Evolutionary conservation across 2,888 invertebrate species (phyloP).

Genomic region (Apamea epomidion): DNA sequence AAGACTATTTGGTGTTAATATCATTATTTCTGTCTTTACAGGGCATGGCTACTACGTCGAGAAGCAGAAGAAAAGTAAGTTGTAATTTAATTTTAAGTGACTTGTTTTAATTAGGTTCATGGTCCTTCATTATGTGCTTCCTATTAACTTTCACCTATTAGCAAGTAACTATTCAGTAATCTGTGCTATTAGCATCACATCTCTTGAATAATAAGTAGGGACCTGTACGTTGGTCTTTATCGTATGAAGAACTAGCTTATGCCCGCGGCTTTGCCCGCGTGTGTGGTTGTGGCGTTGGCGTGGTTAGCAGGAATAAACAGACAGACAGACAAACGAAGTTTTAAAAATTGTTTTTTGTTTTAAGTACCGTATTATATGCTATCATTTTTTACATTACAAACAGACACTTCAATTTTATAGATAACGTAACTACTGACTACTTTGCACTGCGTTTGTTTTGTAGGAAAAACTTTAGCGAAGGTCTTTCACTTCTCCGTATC

Average conservation of each 20-base stretch:
- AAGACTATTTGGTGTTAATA: conserved; percentile 29
- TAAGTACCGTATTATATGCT: no score
- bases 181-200: not conserved
- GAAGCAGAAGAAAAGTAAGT: conserved; percentile 78
- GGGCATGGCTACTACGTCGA: conserved; percentile 83
- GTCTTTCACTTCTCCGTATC: conserved; percentile 29
- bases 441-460: conserved; percentile 29
- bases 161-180: no score
- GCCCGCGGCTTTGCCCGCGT: no score
- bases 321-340: not conserved
- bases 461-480: conserved; percentile 40
- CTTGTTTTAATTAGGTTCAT: not conserved
- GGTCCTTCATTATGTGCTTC: not conserved
- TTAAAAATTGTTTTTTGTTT: no score
- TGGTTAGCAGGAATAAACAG: not conserved
- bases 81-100: not conserved
- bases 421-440: not conserved
- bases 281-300: not conserved
- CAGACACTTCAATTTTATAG: not conserved
- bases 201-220: not conserved
- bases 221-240: not conserved
- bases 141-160: not conserved
- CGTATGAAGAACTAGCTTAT: conserved; percentile 2
- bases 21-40: conserved; percentile 74
- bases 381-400: not conserved